These are phyloP conservation scores for Aspiorhynchus laticeps DNA, from an alignment of 2,113 vertebrate species.

Conservation along the genomic window DNA sequence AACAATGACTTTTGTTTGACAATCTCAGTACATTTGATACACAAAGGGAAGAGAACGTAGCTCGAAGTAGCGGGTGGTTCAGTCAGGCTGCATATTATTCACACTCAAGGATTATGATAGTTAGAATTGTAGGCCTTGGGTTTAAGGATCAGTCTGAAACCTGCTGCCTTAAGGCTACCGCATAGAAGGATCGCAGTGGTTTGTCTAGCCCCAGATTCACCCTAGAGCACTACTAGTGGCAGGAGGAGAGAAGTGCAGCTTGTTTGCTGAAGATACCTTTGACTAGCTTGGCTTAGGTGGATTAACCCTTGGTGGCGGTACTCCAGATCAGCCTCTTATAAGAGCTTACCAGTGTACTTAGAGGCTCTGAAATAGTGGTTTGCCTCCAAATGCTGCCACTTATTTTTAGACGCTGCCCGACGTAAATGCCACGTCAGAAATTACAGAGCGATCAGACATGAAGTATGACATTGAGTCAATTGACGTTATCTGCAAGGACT, in stretches of 20 bases:
- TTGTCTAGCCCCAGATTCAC: not conserved
- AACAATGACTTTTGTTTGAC: conserved; percentile 24
- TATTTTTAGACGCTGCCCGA: conserved; percentile 54
- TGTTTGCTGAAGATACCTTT: conserved; percentile 59
- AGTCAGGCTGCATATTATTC: not conserved
- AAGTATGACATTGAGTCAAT: conserved; percentile 39
- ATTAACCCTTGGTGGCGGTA: conserved; percentile 65
- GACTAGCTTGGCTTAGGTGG: conserved; percentile 66
- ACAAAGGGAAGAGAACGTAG: conserved; percentile 6
- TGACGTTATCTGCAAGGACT: conserved; percentile 8
- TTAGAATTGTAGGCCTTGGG: not conserved
- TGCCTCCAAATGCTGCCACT: conserved; percentile 64
- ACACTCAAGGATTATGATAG: not conserved
- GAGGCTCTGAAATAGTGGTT: conserved; percentile 55
- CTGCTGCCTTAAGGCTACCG: conserved; percentile 46
- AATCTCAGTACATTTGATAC: conserved; percentile 8
- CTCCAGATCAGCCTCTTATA: conserved; percentile 66
- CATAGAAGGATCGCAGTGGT: not conserved
- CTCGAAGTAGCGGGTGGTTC: not conserved
- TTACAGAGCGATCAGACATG: conserved; percentile 56
- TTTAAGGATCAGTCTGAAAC: conserved; percentile 12
- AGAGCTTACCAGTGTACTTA: conserved; percentile 66
- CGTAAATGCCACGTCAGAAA: conserved; percentile 58
- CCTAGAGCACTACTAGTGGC: conserved; percentile 25
- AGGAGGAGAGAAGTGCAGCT: conserved; percentile 41